Base-by-base conservation (phyloP, 2,888 invertebrate species). In the Endotricha flammealis region DNA sequence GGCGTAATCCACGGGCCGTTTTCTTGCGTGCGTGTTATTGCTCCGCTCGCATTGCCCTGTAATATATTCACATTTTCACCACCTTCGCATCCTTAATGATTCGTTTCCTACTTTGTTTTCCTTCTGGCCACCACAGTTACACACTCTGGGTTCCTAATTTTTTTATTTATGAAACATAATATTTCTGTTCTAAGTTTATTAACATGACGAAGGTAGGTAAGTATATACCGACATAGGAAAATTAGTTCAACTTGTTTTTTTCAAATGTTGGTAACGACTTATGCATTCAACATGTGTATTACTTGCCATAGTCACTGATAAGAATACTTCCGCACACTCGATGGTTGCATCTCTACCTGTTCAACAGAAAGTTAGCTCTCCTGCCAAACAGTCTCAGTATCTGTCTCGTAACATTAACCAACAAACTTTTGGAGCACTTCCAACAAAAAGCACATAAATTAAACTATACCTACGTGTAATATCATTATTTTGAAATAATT, bases 61-160 rank as follows among this genome's bases (percentile, higher is more conserved):
- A 82, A 85, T 85, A 77, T 81, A 86, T 83, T 83, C 77, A 77
- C 71, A 80, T 83, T 83, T 81, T 80, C 79, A 78, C 78, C 81
- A 79, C 79, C 75, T 81, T 74, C 65, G 70, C 75, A 78, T 82
- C 72, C 67, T 63, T 78, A 72, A 76, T 76, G 61, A 76, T 76
- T 70, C 58, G 58, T 71, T 77, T 72, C 65, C 68, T 65, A 57
- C 58, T 69, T 68, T 66, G 59, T 66, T 68, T 68, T 59, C 49
- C 47, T 11, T 12, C 7, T 17, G 12, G 12, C 25, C 10, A 33
- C 32, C 10, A 8, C 12, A n/a, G 20, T 20, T 6, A n/a, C n/a
- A n/a, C n/a, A n/a, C n/a, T n/a, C n/a, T n/a, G n/a, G n/a, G n/a
- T n/a, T n/a, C n/a, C n/a, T n/a, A n/a, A n/a, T n/a, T n/a, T n/a